Evolutionary conservation across 2,888 invertebrate genomes (phyloP).

Genomic region (Lamellibrachia satsuma): DNA sequence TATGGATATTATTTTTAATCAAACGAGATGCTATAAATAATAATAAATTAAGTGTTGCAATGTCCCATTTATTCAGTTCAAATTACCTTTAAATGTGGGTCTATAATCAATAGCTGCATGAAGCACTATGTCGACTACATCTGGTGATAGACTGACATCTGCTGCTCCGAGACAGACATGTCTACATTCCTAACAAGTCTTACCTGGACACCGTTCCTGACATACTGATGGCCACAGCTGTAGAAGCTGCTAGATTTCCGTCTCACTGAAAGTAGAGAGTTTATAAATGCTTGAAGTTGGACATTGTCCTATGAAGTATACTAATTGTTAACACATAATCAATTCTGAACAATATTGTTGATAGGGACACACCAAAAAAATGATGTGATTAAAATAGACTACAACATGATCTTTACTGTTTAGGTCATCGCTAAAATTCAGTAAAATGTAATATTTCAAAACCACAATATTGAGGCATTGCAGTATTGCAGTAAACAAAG

Average conservation of each 20-base stretch:
- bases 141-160: neutral
- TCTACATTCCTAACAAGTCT: neutral
- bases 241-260: constrained; percentile 2
- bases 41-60: too few relatives aligned
- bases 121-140: too few relatives aligned
- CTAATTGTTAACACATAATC: neutral
- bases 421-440: neutral
- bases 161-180: neutral
- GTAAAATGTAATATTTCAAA: neutral
- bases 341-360: neutral
- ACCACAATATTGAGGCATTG: neutral
- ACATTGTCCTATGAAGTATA: neutral
- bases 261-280: neutral
- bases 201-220: neutral
- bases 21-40: too few relatives aligned
- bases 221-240: neutral
- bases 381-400: neutral
- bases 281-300: neutral
- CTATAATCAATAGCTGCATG: too few relatives aligned
- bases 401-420: too few relatives aligned
- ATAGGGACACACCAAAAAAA: neutral
- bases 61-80: too few relatives aligned
- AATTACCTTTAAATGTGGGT: too few relatives aligned
- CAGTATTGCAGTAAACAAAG: neutral
- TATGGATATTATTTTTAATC: too few relatives aligned